phyloP scores from a whole-genome alignment of 2,113 vertebrate genomes.

The Zosterops lateralis region DNA sequence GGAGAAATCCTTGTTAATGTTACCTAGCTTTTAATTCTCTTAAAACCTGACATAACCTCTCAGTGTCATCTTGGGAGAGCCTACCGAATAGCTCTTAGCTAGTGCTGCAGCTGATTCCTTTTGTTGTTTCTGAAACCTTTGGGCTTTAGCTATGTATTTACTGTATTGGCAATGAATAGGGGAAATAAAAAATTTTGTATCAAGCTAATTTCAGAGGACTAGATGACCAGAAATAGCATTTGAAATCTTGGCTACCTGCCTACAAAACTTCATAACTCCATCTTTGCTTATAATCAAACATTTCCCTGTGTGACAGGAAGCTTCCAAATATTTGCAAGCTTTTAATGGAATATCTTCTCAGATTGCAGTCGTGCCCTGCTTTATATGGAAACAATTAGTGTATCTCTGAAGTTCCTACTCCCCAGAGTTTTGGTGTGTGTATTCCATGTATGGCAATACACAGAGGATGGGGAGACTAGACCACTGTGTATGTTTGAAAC shows the following conservation, averaged over 20 bases:
- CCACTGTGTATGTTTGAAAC: not conserved
- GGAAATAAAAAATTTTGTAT: not conserved
- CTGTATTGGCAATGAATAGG: not conserved
- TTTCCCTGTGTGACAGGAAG: slow-evolving; percentile 31
- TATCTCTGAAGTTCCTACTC: slow-evolving; percentile 6
- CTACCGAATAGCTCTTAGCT: not conserved
- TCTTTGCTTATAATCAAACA: slow-evolving; percentile 23
- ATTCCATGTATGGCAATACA: slow-evolving; percentile 3
- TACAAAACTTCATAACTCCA: not conserved
- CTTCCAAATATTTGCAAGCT: slow-evolving; percentile 6
- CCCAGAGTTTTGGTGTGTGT: not conserved
- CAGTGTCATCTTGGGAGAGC: not conserved
- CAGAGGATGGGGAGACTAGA: not conserved
- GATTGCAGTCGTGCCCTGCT: not conserved
- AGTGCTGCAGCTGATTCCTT: not conserved
- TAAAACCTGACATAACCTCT: not conserved
- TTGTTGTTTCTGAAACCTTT: not conserved
- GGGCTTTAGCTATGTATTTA: not conserved
- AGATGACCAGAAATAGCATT: not conserved
- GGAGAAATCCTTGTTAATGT: not conserved
- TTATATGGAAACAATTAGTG: slow-evolving; percentile 42
- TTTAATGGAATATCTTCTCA: not conserved
- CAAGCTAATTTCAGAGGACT: not conserved
- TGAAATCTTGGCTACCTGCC: not conserved
- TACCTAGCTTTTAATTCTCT: not conserved